These are phyloP conservation scores for Cairina moschata DNA, from an alignment of 2,113 vertebrate species.

Conservation along the genomic window DNA sequence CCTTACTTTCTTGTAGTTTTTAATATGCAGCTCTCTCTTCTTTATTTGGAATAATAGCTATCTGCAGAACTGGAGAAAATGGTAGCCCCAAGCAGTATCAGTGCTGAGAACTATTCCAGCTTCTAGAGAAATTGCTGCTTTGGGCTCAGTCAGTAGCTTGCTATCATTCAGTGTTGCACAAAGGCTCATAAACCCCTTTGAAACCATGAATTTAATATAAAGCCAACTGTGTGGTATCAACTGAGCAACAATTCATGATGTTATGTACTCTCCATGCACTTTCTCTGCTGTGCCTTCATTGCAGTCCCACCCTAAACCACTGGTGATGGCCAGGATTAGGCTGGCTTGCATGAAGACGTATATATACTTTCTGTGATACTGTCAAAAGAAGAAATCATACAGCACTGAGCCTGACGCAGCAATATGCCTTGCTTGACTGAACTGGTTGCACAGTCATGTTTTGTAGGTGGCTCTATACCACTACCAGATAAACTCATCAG, in stretches of 20 bases:
- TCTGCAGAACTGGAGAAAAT: neutral
- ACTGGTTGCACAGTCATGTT: neutral
- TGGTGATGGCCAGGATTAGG: neutral
- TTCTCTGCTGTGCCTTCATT: neutral
- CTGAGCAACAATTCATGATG: accelerated
- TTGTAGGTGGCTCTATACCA: neutral
- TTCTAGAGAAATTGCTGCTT: neutral
- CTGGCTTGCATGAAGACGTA: neutral
- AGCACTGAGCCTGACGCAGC: neutral
- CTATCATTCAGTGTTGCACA: neutral
- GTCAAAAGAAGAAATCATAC: neutral
- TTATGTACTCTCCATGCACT: accelerated
- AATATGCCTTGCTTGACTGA: neutral
- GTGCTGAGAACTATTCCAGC: neutral
- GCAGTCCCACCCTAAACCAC: neutral
- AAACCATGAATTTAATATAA: neutral
- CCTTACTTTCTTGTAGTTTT: neutral
- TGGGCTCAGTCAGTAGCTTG: neutral
- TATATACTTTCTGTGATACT: neutral
- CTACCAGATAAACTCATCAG: neutral
- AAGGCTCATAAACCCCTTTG: neutral
- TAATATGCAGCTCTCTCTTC: neutral
- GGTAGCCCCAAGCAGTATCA: neutral
- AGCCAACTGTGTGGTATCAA: neutral
- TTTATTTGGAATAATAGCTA: neutral